A percentile compares a stretch with the other conserved stretches of the same genome.
phyloP scores from a whole-genome alignment of 2,797 vertebrate species.

The Amazona finschi region DNA sequence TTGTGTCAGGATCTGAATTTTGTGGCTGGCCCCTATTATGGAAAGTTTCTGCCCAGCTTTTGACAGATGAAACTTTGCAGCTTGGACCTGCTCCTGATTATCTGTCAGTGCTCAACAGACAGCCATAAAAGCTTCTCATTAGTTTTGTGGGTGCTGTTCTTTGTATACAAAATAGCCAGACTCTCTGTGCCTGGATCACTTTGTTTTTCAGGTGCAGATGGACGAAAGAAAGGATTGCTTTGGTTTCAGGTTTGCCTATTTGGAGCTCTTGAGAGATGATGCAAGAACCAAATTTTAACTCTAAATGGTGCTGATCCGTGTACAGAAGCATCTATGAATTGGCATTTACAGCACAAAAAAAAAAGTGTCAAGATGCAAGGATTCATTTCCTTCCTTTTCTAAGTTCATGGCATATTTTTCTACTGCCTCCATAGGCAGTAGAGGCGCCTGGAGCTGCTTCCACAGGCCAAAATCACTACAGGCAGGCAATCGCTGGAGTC shows the following conservation, averaged over 20 bases:
- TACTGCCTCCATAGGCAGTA: not conserved
- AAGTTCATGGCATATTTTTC: not conserved
- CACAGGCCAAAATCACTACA: not conserved
- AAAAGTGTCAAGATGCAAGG: not conserved
- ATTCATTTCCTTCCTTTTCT: not conserved
- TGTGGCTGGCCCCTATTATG: not conserved
- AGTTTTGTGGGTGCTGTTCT: not conserved
- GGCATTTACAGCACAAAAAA: not conserved
- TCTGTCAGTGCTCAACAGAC: not conserved
- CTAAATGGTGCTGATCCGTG: fast-evolving
- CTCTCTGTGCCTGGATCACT: not conserved
- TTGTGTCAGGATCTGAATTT: not conserved
- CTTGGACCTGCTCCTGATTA: not conserved
- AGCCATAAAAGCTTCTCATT: not conserved
- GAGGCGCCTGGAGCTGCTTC: fast-evolving
- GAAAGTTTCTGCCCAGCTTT: not conserved
- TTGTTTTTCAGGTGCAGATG: not conserved
- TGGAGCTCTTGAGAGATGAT: not conserved
- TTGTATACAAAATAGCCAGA: not conserved
- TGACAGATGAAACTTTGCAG: constrained; percentile 8
- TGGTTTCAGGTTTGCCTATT: not conserved
- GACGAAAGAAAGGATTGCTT: not conserved
- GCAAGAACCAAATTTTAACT: not conserved
- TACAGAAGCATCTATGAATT: not conserved
- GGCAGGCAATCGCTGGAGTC: not conserved